Evolutionary conservation across 2,113 vertebrate species (phyloP).

Genomic region (Canis aureus): DNA sequence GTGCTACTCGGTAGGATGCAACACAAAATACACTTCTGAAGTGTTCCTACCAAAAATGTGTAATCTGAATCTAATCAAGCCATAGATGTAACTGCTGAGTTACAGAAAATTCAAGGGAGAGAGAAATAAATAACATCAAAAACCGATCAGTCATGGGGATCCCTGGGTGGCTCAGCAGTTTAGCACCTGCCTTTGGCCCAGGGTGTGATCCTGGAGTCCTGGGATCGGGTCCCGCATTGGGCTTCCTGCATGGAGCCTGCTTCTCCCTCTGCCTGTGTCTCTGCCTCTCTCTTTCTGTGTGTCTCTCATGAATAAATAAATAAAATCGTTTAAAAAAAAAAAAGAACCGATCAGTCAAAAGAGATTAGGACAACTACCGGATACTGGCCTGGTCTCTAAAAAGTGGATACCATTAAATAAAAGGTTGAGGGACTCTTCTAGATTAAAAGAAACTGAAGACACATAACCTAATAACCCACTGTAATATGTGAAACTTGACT

Average conservation of each 20-base stretch:
- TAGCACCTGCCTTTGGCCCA: too few species aligned
- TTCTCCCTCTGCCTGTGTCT: too few species aligned
- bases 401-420: neutral
- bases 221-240: too few species aligned
- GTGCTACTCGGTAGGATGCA: neutral
- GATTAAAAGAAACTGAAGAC: neutral
- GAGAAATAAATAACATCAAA: neutral
- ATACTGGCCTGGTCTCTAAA: neutral
- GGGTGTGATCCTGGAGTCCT: too few species aligned
- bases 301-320: too few species aligned
- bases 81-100: neutral
- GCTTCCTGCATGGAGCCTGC: too few species aligned
- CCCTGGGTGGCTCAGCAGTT: too few species aligned
- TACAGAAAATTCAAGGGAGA: neutral
- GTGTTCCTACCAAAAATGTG: neutral
- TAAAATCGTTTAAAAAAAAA: too few species aligned
- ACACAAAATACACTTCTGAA: neutral
- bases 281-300: too few species aligned
- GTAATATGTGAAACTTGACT: neutral
- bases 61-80: neutral
- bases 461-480: neutral
- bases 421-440: neutral
- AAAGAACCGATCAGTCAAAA: neutral
- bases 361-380: neutral
- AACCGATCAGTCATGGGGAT: neutral